Evolutionary conservation across 2,797 vertebrate genomes (phyloP), one percentile per base, ranked within the genome.

Genomic region (Trachurus trachurus): DNA sequence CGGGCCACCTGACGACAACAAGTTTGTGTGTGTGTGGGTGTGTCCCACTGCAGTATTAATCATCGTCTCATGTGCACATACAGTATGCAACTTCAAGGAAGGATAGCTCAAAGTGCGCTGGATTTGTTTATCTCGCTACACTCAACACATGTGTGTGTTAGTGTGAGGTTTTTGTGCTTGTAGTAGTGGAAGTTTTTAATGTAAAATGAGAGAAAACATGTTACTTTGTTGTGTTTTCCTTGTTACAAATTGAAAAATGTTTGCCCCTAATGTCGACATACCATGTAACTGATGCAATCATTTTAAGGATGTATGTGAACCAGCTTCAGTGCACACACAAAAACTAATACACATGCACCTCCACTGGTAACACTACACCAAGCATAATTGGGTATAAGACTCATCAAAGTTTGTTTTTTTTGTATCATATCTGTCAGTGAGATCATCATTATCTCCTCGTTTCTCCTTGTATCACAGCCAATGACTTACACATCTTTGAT

Each of bases 1-100:
- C 65, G 83, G 84, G 84, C 85, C 89, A 83, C 85, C 82, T 87
- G 68, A 82, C 84, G 82, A 87, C 88, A 84, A 68, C 81, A 83
- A 80, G 15, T 71, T 77, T 66, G 8, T 13, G 11, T 13, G 11
- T 13, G 66, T 16, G 79, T 76, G 76, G 78, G 80, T 15, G 72
- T 74, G 81, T 76, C 82, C 47, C 42, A 21, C 39, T 76, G 62
- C 40, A 50, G 66, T 81, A 89, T 76, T 9, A 76, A 87, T 81
- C 59, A 12, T n/a, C 47, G 50, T 68, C 57, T 65, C 80, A 42
- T 15, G 15, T 53, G 64, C 62, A 47, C 62, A n/a, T n/a, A n/a
- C n/a, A n/a, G 50, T 39, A 22, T 56, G 9, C 31, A 83, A 66
- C 74, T 67, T 79, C 7, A 54, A 75, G 49, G 50, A 39, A 58